Base-by-base conservation (phyloP, 2,888 invertebrate species). In the Dascillus cervinus region DNA sequence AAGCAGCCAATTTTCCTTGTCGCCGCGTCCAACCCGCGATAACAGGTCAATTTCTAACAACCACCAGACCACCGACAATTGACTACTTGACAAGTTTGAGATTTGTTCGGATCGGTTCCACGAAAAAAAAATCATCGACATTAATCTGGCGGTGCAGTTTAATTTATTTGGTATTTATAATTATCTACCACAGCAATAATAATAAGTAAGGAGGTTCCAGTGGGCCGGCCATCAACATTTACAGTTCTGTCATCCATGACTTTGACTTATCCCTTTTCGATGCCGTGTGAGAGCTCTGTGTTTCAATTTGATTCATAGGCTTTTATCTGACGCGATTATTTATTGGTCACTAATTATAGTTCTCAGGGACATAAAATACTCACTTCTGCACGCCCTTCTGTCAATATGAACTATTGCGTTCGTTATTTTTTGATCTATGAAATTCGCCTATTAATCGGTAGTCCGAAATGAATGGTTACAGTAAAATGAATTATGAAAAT, bases 1-100 rank as follows among this genome's bases (percentile, higher is more conserved):
- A 55, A 52, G 49, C 52, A 52, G 47, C 43, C 53, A 55, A 55
- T 55, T 55, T 55, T 55, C 55, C 52, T 43, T 51, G 46, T 53
- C 55, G 49, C 41, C 51, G 48, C 49, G 50, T 50, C 39, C 38
- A 37, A n/a, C 46, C 46, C 41, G 42, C 48, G 52, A 52, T 50
- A 52, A 51, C 52, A 49, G 52, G 51, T 51, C 53, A 50, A 52
- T 52, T 52, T 49, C 43, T 42, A 44, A 37, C 43, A 38, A 39
- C 41, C 43, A 37, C n/a, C n/a, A n/a, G n/a, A n/a, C n/a, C n/a
- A n/a, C n/a, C n/a, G n/a, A n/a, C n/a, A n/a, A n/a, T n/a, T n/a
- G n/a, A n/a, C n/a, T n/a, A n/a, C n/a, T n/a, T n/a, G n/a, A n/a
- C n/a, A n/a, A n/a, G n/a, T n/a, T n/a, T n/a, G n/a, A n/a, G n/a